Conservation (phyloP, 2,113 vertebrate species). For the Silurus asotus region DNA sequence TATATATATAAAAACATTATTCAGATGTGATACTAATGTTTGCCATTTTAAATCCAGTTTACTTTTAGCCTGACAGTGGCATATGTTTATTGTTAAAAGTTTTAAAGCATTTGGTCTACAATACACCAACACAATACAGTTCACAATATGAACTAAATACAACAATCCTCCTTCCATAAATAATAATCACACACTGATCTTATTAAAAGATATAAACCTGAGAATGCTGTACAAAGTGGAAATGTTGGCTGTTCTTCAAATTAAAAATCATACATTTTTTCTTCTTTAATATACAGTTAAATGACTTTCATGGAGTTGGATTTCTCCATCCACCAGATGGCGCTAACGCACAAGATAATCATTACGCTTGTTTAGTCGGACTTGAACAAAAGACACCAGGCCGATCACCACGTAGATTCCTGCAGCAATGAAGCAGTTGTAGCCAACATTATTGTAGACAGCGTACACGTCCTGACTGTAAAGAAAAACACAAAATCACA, state of each 20-base stretch:
- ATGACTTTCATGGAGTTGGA: background rate
- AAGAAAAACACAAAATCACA: background rate
- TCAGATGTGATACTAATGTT: background rate
- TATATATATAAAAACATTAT: too few species aligned
- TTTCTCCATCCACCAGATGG: slow-evolving; percentile 28
- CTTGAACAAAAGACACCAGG: slow-evolving; percentile 79
- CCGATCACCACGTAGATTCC: slow-evolving; percentile 78
- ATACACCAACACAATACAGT: too few species aligned
- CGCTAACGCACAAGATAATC: slow-evolving; percentile 82
- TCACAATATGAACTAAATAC: background rate
- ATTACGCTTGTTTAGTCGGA: slow-evolving; percentile 80
- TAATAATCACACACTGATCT: slow-evolving; percentile 10
- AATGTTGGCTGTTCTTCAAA: background rate
- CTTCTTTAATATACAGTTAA: background rate
- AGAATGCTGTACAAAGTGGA: slow-evolving; percentile 8
- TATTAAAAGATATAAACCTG: background rate
- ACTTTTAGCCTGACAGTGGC: background rate
- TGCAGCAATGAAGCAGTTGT: slow-evolving; percentile 88
- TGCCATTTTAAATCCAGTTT: background rate
- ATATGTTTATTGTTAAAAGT: background rate
- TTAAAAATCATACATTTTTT: slow-evolving; percentile 17
- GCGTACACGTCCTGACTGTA: slow-evolving; percentile 62
- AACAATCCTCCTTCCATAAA: background rate
- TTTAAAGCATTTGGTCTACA: background rate
- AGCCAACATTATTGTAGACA: slow-evolving; percentile 79